These are phyloP conservation scores for Lutjanus argentimaculatus DNA, from an alignment of 2,797 vertebrate species.

Conservation along the genomic window DNA sequence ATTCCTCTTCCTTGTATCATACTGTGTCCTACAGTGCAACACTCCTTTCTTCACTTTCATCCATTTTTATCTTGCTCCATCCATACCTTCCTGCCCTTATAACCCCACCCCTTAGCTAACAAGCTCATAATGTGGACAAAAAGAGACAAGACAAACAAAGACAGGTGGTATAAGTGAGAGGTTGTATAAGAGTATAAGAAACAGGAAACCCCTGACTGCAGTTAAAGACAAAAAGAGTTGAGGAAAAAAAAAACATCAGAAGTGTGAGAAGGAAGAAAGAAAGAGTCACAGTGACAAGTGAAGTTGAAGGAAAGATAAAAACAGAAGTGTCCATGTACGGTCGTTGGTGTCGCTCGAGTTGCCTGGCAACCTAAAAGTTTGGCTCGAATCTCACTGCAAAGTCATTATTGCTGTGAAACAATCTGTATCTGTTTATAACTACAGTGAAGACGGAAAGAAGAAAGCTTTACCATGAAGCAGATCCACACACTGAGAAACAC, in stretches of 20 bases:
- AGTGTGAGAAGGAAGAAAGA: slow-evolving; percentile 26
- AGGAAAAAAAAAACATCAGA: background rate
- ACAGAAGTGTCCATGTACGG: slow-evolving; percentile 58
- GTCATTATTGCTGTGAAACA: slow-evolving; percentile 73
- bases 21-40: background rate
- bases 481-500: slow-evolving; percentile 10
- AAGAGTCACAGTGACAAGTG: slow-evolving; percentile 38
- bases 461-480: slow-evolving; percentile 18
- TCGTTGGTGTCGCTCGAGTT: slow-evolving; percentile 56
- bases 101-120: background rate
- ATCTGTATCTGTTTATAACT: slow-evolving; percentile 68
- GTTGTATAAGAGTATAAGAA: background rate
- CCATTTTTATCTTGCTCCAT: background rate
- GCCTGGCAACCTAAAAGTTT: slow-evolving; percentile 76
- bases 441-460: slow-evolving; percentile 39
- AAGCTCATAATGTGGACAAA: background rate
- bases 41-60: background rate
- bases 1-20: background rate
- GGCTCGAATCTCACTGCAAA: slow-evolving; percentile 56
- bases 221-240: background rate
- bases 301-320: slow-evolving; percentile 53
- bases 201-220: slow-evolving; percentile 26
- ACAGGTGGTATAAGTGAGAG: slow-evolving; percentile 7
- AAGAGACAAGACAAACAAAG: slow-evolving; percentile 16
- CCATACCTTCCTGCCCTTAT: background rate